Evolutionary conservation across 2,113 vertebrate species (phyloP).

Genomic region (Pongo abelii): DNA sequence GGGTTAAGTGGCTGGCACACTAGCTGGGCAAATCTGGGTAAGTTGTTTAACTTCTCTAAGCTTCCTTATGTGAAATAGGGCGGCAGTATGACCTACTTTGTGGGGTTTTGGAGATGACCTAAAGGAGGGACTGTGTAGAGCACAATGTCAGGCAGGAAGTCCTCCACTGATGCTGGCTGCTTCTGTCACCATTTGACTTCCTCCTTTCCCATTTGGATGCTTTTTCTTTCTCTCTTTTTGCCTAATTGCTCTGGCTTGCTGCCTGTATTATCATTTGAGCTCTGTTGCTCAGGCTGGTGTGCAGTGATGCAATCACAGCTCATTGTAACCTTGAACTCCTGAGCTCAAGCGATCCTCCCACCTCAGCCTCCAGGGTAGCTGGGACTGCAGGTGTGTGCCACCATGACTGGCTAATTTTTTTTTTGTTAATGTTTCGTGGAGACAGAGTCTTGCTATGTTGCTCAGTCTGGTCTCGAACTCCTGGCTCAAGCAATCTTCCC

Average conservation of each 20-base stretch:
- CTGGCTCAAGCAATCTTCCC: too few species aligned
- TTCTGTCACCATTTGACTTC: neutral
- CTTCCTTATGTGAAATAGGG: neutral
- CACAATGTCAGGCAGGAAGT: neutral
- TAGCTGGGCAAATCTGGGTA: neutral
- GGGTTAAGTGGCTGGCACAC: neutral
- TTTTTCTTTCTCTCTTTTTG: neutral
- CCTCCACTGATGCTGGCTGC: neutral
- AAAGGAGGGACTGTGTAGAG: neutral
- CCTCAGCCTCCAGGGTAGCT: too few species aligned
- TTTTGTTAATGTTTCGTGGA: too few species aligned
- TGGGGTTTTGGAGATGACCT: neutral
- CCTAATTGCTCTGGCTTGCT: neutral
- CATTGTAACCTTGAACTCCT: too few species aligned
- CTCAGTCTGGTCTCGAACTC: too few species aligned
- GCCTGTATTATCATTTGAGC: neutral
- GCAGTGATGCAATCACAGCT: too few species aligned
- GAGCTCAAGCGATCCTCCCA: too few species aligned
- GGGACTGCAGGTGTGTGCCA: too few species aligned
- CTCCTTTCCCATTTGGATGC: neutral
- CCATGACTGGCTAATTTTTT: too few species aligned
- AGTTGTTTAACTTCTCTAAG: neutral
- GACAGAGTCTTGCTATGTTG: too few species aligned
- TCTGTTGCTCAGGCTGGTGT: too few species aligned
- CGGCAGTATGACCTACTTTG: neutral